Evolutionary conservation across 2,888 invertebrate genomes (phyloP), one percentile per base, ranked within the genome.

Genomic region (Hermaeophaga mercurialis): DNA sequence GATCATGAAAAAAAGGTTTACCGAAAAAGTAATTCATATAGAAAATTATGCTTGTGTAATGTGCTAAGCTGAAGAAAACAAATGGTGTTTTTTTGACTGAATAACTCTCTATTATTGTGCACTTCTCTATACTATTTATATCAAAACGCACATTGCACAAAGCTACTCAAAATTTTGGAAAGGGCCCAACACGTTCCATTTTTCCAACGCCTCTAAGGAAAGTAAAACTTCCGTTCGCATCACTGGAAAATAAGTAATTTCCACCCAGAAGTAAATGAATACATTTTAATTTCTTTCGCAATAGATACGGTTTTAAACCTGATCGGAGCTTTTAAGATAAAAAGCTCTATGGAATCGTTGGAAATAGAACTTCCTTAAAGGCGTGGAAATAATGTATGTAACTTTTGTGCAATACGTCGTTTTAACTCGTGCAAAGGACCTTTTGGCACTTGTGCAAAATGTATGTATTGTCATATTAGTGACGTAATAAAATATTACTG

Each of bases 31-130:
- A 41, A 49, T 41, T 49, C 53, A 56, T 52, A 36, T 55, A 58
- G 58, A 54, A 63, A 56, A 50, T 47, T 59, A 47, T 53, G 73
- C 74, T 73, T 73, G 74, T 74, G 73, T 73, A 74, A 73, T 72
- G 71, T 73, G 74, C 74, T 59, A 61, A 64, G 58, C 64, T 64
- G 56, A 65, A 55, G 59, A 60, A 41, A 59, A 59, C 49, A 46
- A 18, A 58, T 58, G 59, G 56, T 62, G 59, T 58, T 61, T 43
- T 38, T 43, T 55, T 62, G 56, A 44, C 33, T 49, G 39, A 50
- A 44, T 48, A n/a, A 56, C 59, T 54, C 53, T 60, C 55, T 57
- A 54, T 49, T 45, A 43, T 54, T 39, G 48, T 59, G 63, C 61
- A 59, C 64, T 28, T 49, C 57, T 60, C 58, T 56, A n/a, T n/a